Evolutionary conservation across 1,140 invertebrate species (phyloP).

Genomic region (Scaptomyza montana): DNA sequence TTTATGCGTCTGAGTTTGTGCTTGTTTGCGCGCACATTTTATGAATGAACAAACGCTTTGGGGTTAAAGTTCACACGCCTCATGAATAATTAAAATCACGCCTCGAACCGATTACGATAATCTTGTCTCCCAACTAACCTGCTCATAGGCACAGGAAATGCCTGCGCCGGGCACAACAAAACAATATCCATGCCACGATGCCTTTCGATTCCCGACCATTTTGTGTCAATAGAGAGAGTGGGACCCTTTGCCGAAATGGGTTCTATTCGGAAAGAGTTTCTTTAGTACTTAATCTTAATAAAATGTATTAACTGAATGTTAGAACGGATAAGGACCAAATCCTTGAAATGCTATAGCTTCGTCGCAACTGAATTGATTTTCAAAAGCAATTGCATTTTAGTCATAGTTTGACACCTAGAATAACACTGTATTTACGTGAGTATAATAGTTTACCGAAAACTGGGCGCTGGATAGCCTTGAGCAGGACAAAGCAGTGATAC

Average conservation of each 20-base stretch:
- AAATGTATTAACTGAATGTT: not conserved
- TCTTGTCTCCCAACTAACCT: conserved; percentile 85
- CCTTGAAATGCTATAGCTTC: too few species aligned
- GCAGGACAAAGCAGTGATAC: conserved; percentile 85
- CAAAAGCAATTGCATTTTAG: too few species aligned
- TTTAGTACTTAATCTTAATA: not conserved
- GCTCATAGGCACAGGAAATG: conserved; percentile 87
- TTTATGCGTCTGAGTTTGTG: conserved; percentile 11
- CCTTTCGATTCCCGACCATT: conserved; percentile 84
- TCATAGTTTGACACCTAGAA: too few species aligned
- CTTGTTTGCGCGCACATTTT: conserved; percentile 64
- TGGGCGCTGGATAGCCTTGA: conserved; percentile 87
- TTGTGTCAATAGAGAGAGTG: conserved; percentile 85
- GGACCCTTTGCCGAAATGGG: conserved; percentile 85
- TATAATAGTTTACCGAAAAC: conserved; percentile 85
- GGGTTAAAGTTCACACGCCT: conserved; percentile 59
- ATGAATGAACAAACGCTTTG: conserved; percentile 62
- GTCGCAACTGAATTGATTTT: too few species aligned
- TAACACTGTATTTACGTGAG: not conserved
- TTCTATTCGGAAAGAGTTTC: conserved; percentile 84
- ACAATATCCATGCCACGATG: conserved; percentile 84
- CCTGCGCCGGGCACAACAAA: conserved; percentile 87
- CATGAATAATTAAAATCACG: conserved; percentile 61
- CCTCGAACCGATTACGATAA: not conserved
- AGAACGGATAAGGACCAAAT: not conserved